Evolutionary conservation across 2,888 invertebrate genomes (phyloP), one percentile per base, ranked within the genome.

Genomic region (Busseola fusca): DNA sequence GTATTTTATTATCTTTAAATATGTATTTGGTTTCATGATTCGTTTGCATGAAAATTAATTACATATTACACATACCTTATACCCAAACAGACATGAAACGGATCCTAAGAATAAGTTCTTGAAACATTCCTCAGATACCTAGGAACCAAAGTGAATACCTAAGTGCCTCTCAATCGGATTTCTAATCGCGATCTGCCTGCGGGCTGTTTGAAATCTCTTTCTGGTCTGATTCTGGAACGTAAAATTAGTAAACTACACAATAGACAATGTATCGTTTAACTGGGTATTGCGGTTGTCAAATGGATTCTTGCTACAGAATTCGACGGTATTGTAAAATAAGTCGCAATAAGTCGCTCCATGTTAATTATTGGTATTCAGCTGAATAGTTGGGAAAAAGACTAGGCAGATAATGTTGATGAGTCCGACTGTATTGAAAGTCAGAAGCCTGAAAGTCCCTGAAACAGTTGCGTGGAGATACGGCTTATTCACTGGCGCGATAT

Each of bases 141-240:
- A 66, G 65, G 62, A 69, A 76, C 62, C 65, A 79, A 72, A 81
- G 78, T 66, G 68, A 72, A 79, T 81, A 21, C 18, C 14, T 72
- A 69, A 81, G 82, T 81, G 68, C 42, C 48, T 37, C 52, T 72
- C 56, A 63, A 72, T 69, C 65, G 54, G 72, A 73, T 81, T 67
- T 81, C 40, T 64, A 58, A 56, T 54, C 63, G 45, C 40, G 27
- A 42, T 37, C 21, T 63, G 48, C 30, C 34, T 72, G 59, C 7
- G 37, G 65, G 60, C 59, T 65, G 45, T 81, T 82, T 82, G 82
- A 79, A 59, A 78, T 77, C 50, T 18, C 58, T 59, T n/a, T n/a
- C n/a, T n/a, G n/a, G n/a, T n/a, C n/a, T n/a, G n/a, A 58, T 75
- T 76, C 45, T 56, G 16, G 25, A 57, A 71, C 18, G 25, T 76